Evolutionary conservation across 2,888 invertebrate genomes (phyloP), one percentile per base, ranked within the genome.

Genomic region (Drosophila fungiperda): DNA sequence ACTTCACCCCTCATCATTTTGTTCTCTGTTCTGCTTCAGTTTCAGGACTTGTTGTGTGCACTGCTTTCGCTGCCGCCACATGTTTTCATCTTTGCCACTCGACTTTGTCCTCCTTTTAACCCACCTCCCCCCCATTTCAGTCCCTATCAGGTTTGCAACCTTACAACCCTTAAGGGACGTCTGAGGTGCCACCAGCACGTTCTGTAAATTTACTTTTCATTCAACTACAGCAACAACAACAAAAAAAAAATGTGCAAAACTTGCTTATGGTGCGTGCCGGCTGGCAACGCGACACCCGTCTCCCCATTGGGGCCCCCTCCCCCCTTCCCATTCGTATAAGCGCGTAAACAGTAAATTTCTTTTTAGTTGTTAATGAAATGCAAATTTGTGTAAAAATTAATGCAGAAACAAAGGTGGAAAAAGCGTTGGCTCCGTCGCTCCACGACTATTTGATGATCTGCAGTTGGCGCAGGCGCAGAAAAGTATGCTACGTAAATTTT

Each of bases 341-440:
- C 55, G 65, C 59, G 59, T 72, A 64, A 60, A 42, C 59, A 68
- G 67, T 26, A 68, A 57, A 80, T 73, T 63, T 69, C 68, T 57
- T 69, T 80, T 74, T 81, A 78, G 84, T 74, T 82, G 80, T 83
- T 83, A 83, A 83, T 83, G 86, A 86, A 83, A 83, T 83, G 86
- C 80, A 86, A 79, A 79, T 78, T 79, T 78, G 75, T 74, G 71
- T 78, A 60, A 62, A 77, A 86, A 83, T 86, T 83, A 86, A 83
- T 86, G 83, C 73, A 29, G 40, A 60, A 68, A 76, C 70, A 72
- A 65, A 70, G 57, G 36, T 53, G 59, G 23, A 67, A 58, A 36
- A 68, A 57, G 40, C 26, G 26, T 4, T 26, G 36, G 53, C 50
- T 55, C 64, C 40, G 32, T 35, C 49, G n/a, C 55, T 50, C 57